Conservation (phyloP, 2,888 invertebrate genomes). For the Noctua janthina region DNA sequence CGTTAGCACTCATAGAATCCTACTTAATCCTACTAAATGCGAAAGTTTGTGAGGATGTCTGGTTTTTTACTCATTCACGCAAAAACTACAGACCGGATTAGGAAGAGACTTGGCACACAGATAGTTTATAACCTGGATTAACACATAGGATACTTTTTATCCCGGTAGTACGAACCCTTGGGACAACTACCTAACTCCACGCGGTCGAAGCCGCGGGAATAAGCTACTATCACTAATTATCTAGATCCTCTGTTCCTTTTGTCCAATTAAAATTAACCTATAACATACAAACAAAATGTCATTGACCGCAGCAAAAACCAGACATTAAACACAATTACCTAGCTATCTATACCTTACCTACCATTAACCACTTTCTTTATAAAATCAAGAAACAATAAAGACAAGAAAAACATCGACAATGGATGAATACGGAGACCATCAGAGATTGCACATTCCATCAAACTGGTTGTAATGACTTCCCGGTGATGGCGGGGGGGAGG, state of each 20-base stretch:
- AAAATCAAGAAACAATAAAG: constrained; percentile 53
- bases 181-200: too few species aligned
- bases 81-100: too few species aligned
- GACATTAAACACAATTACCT: neutral
- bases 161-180: too few species aligned
- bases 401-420: constrained; percentile 59
- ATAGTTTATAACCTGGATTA: too few species aligned
- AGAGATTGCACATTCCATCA: constrained; percentile 65
- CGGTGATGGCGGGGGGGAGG: constrained; percentile 36
- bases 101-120: too few species aligned
- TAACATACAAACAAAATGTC: constrained; percentile 4
- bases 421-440: constrained; percentile 40
- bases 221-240: neutral
- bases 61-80: too few species aligned
- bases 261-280: neutral
- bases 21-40: too few species aligned
- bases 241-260: neutral
- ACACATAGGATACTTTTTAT: too few species aligned
- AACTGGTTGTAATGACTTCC: constrained; percentile 69
- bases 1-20: too few species aligned
- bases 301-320: neutral
- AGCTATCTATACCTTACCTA: neutral
- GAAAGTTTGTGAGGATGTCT: too few species aligned
- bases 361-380: constrained; percentile 40
- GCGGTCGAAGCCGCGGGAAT: too few species aligned